Evolutionary conservation across 2,113 vertebrate species (phyloP).

Genomic region (Pantherophis guttatus): DNA sequence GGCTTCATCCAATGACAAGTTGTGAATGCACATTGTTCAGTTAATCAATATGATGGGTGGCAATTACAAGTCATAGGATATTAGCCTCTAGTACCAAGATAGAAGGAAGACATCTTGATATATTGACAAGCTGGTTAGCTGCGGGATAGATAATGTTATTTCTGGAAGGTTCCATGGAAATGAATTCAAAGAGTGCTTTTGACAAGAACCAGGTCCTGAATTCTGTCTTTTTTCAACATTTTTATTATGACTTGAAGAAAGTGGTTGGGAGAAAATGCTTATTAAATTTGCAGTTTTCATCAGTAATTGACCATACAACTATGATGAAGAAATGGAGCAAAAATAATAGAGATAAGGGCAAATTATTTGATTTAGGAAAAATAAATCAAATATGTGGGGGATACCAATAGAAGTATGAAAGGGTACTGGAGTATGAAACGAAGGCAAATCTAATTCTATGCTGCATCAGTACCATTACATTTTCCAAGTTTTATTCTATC

Average conservation of each 20-base stretch:
- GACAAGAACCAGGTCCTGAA: neutral
- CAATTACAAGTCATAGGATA: neutral
- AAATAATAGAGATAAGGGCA: neutral
- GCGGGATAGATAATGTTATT: neutral
- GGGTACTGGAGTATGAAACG: neutral
- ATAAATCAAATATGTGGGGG: neutral
- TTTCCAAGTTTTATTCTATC: neutral
- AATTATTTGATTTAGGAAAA: neutral
- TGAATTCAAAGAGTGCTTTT: neutral
- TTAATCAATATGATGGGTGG: neutral
- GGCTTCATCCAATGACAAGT: no score
- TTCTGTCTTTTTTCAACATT: neutral
- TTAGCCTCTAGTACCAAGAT: neutral
- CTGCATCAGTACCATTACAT: neutral
- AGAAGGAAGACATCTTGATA: neutral
- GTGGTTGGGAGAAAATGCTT: neutral
- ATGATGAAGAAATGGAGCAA: neutral
- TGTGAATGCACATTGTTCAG: neutral
- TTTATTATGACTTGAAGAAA: neutral
- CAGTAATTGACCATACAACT: neutral
- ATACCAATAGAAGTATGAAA: neutral
- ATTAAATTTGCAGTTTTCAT: neutral
- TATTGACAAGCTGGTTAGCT: neutral
- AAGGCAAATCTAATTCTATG: neutral
- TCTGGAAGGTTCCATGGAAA: neutral